Evolutionary conservation across 2,113 vertebrate genomes (phyloP).

Genomic region (Channa maculata): DNA sequence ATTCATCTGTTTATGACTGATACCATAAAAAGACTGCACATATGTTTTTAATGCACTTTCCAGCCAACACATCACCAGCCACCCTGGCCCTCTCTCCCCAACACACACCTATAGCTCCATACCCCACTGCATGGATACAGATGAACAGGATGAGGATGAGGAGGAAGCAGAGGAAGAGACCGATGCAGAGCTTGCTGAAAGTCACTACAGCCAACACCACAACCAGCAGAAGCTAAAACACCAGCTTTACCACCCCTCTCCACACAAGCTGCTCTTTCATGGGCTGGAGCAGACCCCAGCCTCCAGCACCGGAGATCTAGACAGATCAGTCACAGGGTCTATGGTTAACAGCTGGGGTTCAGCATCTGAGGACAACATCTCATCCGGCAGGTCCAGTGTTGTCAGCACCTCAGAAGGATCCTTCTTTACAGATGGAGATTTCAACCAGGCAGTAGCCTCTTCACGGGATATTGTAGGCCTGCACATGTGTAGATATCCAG

Average conservation of each 20-base stretch:
- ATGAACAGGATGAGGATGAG: slow-evolving; percentile 85
- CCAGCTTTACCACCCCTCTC: slow-evolving; percentile 63
- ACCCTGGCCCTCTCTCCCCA: slow-evolving; percentile 86
- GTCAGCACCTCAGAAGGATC: slow-evolving; percentile 94
- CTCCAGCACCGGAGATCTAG: slow-evolving; percentile 92
- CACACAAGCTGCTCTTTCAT: slow-evolving; percentile 86
- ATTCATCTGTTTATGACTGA: background rate
- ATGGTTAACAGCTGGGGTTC: slow-evolving; percentile 99
- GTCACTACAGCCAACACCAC: slow-evolving; percentile 59
- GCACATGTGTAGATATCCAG: slow-evolving; percentile 88
- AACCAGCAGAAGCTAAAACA: slow-evolving; percentile 69
- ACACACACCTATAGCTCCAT: slow-evolving; percentile 93
- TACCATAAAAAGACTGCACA: background rate
- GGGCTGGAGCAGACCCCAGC: slow-evolving; percentile 93
- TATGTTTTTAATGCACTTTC: background rate
- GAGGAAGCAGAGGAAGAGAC: slow-evolving; percentile 72
- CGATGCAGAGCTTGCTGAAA: slow-evolving; percentile 86
- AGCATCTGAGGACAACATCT: slow-evolving; percentile 94
- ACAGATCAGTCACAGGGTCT: slow-evolving; percentile 94
- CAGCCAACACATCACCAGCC: slow-evolving; percentile 86
- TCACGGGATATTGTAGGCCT: slow-evolving; percentile 89
- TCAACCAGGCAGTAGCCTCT: slow-evolving; percentile 90
- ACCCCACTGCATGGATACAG: slow-evolving; percentile 89
- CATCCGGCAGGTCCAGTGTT: slow-evolving; percentile 91
- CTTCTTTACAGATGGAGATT: slow-evolving; percentile 95